Base-by-base conservation (phyloP, 2,113 vertebrate genomes). In the Fukomys damarensis region DNA sequence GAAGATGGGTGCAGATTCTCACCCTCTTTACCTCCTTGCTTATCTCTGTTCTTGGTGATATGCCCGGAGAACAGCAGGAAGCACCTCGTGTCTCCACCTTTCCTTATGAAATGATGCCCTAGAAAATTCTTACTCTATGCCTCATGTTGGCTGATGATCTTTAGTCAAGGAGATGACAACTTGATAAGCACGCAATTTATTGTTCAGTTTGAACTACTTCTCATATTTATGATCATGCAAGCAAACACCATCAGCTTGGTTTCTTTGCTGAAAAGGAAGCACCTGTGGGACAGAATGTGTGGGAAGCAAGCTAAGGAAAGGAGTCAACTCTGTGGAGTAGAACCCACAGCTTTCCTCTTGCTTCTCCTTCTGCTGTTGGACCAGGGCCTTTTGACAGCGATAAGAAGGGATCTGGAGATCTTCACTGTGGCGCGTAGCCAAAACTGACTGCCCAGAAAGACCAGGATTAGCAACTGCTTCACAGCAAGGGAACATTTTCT, bases 41-140 rank as follows among this genome's bases (percentile, higher is more conserved):
- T 97, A 92, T 96, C 81, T 96, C 90, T 90, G 38, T 32, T 59
- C 30, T 86, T 76, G 30, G 30, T 95, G 95, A 96, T 91, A 94
- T 88, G 10, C 56, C 32, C 43, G 22, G 2, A n/a, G 49, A 79
- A 86, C 65, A 77, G 91, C 72, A 94, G 95, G 92, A 96, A 89
- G 24, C 35, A 52, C 80, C 61, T 88, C 58, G 13, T 22, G 77
- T 94, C 91, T 95, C 92, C 52, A 84, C 43, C 54, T 96, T 95
- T 79, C 65, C 76, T 96, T 72, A 20, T 46, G 35, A 70, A 91
- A 96, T 58, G 89, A 81, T 80, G 38, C 8, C 11, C 30, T 68
- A 32, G 63, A 85, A 49, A 20, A 86, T 92, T 93, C 76, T 85
- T 84, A 28, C 19, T 41, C 0, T 0, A 2, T 97, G 96, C 94